phyloP scores from a whole-genome alignment of 2,888 invertebrate genomes.

The Parnassius apollo region DNA sequence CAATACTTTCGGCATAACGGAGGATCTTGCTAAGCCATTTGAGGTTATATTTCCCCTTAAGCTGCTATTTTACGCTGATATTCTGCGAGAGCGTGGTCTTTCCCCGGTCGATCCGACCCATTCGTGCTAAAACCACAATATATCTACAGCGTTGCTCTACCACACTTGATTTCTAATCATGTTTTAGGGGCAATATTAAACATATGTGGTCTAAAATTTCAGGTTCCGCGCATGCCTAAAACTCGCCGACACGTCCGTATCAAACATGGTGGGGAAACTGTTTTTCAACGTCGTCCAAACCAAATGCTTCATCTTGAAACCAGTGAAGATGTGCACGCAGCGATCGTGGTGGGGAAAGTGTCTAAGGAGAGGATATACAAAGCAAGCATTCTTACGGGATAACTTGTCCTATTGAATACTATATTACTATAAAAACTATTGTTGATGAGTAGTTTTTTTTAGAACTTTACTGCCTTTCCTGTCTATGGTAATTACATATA shows the following conservation, averaged over 20 bases:
- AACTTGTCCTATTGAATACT: slow-evolving; percentile 83
- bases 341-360: slow-evolving; percentile 93
- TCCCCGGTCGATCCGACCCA: no score
- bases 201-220: slow-evolving; percentile 47
- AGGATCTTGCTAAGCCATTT: no score
- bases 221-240: slow-evolving; percentile 97
- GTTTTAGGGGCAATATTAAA: neutral
- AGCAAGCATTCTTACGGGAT: slow-evolving; percentile 87
- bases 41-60: no score
- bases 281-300: slow-evolving; percentile 98
- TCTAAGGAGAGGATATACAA: slow-evolving; percentile 82
- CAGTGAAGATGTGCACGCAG: slow-evolving; percentile 87
- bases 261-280: slow-evolving; percentile 94
- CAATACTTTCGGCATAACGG: no score
- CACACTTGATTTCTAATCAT: no score
- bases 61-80: no score
- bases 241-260: slow-evolving; percentile 91
- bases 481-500: no score
- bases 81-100: no score
- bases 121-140: no score
- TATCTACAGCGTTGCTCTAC: no score
- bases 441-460: no score
- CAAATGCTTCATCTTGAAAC: slow-evolving; percentile 93
- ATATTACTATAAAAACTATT: neutral
- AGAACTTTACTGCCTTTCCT: no score